phyloP scores from a whole-genome alignment of 1,140 invertebrate genomes.

The Philopotamus ludificatus region DNA sequence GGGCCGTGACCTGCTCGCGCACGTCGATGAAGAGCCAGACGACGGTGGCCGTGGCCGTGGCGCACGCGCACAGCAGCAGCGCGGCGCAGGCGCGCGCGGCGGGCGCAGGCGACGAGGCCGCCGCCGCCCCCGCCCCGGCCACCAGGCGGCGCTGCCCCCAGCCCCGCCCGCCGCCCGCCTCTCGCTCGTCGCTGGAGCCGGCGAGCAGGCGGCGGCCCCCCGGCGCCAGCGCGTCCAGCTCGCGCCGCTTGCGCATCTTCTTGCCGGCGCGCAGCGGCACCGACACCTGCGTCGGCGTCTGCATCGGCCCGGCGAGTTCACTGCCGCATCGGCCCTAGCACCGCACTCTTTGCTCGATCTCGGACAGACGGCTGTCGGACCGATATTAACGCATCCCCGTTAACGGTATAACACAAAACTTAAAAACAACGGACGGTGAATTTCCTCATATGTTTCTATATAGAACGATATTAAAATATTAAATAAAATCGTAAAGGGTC shows the following conservation, averaged over 20 bases:
- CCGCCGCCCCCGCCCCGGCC: constrained; percentile 46
- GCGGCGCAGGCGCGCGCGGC: constrained; percentile 61
- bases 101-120: constrained; percentile 44
- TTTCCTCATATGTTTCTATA: too few relatives aligned
- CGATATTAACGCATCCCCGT: too few relatives aligned
- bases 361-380: too few relatives aligned
- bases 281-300: constrained; percentile 33
- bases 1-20: constrained; percentile 63
- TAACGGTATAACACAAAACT: too few relatives aligned
- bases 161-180: constrained; percentile 42
- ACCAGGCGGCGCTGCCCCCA: constrained; percentile 61
- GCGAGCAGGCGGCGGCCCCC: constrained; percentile 34
- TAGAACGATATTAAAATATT: too few relatives aligned
- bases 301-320: constrained; percentile 44
- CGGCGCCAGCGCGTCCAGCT: constrained; percentile 57
- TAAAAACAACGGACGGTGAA: too few relatives aligned
- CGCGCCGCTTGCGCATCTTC: constrained; percentile 62
- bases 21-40: constrained; percentile 70
- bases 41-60: constrained; percentile 65
- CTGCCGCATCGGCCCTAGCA: constrained; percentile 49
- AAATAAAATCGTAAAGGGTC: too few relatives aligned
- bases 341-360: constrained; percentile 1
- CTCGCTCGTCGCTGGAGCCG: constrained; percentile 34
- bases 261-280: constrained; percentile 57
- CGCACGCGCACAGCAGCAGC: constrained; percentile 61